Evolutionary conservation across 2,888 invertebrate species (phyloP).

Genomic region (Brachyopa scutellaris): DNA sequence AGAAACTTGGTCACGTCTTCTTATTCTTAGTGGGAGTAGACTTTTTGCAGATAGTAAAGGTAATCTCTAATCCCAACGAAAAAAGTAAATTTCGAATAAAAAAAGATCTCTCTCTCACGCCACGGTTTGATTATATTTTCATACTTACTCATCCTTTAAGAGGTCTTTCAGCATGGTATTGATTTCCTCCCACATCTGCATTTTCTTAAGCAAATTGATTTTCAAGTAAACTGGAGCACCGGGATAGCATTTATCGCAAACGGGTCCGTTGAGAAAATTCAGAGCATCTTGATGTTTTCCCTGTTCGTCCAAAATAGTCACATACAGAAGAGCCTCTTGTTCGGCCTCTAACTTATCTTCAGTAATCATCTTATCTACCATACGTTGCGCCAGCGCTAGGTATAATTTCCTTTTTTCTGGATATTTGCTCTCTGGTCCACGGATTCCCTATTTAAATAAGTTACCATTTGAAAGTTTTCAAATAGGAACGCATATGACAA

Average conservation of each 20-base stretch:
- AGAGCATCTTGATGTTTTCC: constrained; percentile 92
- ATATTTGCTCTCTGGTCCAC: constrained; percentile 83
- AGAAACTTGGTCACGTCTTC: too few relatives aligned
- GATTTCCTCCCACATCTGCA: constrained; percentile 89
- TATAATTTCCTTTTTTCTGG: constrained; percentile 86
- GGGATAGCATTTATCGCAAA: constrained; percentile 87
- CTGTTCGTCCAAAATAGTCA: constrained; percentile 92
- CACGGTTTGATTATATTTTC: too few relatives aligned
- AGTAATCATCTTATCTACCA: constrained; percentile 94
- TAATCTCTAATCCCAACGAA: too few relatives aligned
- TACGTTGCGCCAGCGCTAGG: constrained; percentile 94
- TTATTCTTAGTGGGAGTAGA: too few relatives aligned
- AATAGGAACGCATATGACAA: too few relatives aligned
- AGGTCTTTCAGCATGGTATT: constrained; percentile 89
- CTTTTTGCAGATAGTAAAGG: too few relatives aligned
- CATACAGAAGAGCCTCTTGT: constrained; percentile 95
- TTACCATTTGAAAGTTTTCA: background rate
- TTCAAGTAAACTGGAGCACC: constrained; percentile 87
- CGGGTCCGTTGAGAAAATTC: constrained; percentile 89
- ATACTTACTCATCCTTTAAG: constrained; percentile 87
- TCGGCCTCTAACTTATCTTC: constrained; percentile 96
- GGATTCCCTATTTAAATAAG: constrained; percentile 78
- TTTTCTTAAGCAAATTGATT: constrained; percentile 88
- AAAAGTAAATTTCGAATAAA: too few relatives aligned
- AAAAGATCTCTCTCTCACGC: too few relatives aligned